Evolutionary conservation across 1,140 invertebrate species (phyloP), one percentile per base, ranked within the genome.

Genomic region (Hydropsyche tenuis): DNA sequence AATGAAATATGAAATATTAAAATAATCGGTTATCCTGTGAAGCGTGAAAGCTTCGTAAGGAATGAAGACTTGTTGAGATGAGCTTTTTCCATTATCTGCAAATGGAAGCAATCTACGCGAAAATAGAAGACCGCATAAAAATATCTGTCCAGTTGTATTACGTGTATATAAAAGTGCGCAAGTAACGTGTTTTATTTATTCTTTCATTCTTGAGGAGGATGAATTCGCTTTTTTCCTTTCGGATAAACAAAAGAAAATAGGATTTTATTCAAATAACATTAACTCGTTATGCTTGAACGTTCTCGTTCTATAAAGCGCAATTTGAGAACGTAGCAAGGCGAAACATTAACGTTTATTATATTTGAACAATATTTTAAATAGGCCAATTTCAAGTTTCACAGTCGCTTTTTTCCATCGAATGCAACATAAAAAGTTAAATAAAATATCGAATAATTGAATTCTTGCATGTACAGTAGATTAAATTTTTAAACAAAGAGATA

Each of bases 11-110:
- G 23, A 60, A 60, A 60, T 25, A 60, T 56, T 60, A 60, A 60
- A 60, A 60, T 60, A 60, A 20, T 56, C 51, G 4, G 51, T 56
- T 56, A 60, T 27, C 22, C 20, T n/a, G 14, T 6, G 9, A 25
- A 60, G 56, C 56, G 56, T 60, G 56, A 60, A 60, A 60, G 63
- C 63, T 20, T 65, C 63, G 37, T 43, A 65, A 60, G 48, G 48
- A 53, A 53, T 53, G 48, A 53, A 12, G 63, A 65, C 30, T 43
- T 42, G 30, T 43, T 18, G 63, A 65, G 63, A 65, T 65, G 63
- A 65, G 63, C 63, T 45, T 65, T 65, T 65, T 65, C 63, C 63
- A 65, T 65, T 65, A 65, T 65, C 30, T 65, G 63, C 30, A 65
- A 65, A 65, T 65, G 63, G 63, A 65, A 65, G 63, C 18, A 65